Conservation (phyloP, 2,797 vertebrate genomes). For the Euthynnus affinis region DNA sequence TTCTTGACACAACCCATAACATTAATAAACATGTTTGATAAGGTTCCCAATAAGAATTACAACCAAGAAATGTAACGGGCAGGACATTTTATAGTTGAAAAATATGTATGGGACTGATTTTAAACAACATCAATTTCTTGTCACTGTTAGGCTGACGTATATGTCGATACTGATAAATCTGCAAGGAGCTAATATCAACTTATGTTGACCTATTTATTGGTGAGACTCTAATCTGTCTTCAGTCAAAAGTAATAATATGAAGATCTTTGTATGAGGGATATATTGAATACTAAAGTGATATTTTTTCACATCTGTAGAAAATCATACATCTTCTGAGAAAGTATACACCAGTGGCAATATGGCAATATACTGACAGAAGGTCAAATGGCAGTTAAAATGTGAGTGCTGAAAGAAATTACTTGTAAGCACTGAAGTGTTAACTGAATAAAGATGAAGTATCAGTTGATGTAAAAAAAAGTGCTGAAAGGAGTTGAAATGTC, state of each 20-base stretch:
- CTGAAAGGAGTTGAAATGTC: slow-evolving; percentile 10
- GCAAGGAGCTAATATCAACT: no score
- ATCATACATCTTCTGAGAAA: neutral
- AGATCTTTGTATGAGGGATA: neutral
- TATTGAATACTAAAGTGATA: neutral
- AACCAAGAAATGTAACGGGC: no score
- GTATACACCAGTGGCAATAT: neutral
- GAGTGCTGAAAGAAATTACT: neutral
- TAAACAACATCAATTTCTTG: no score
- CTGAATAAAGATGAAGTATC: neutral
- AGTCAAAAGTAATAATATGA: neutral
- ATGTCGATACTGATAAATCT: no score
- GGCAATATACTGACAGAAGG: neutral
- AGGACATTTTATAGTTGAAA: no score
- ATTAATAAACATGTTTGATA: no score
- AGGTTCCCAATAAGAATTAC: no score
- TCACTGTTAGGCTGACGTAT: no score
- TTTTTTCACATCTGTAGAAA: slow-evolving; percentile 11
- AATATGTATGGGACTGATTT: no score
- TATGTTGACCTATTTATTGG: no score
- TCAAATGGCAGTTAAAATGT: neutral
- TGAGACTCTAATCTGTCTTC: neutral
- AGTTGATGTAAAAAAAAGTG: neutral
- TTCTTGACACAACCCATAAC: no score
- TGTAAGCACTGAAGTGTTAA: neutral